phyloP scores from a whole-genome alignment of 2,797 vertebrate genomes.

The Parambassis ranga region DNA sequence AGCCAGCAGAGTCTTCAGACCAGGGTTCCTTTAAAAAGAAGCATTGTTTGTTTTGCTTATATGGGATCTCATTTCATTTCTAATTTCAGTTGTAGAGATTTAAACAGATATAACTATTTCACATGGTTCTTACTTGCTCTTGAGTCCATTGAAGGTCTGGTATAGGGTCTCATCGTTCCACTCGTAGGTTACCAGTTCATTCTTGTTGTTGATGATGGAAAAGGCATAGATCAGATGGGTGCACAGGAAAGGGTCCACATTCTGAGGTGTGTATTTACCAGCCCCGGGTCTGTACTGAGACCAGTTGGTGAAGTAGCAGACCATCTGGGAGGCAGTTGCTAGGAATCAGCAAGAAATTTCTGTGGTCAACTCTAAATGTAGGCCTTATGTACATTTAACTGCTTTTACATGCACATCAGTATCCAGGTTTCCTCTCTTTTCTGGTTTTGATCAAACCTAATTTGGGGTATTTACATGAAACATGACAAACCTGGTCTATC shows the following conservation, averaged over 20 bases:
- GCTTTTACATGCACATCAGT: too few relatives aligned
- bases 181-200: constrained; percentile 74
- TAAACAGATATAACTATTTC: too few relatives aligned
- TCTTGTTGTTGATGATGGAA: constrained; percentile 74
- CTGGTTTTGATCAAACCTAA: too few relatives aligned
- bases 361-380: too few relatives aligned
- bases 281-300: constrained; percentile 76
- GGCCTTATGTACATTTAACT: too few relatives aligned
- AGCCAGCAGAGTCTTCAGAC: constrained; percentile 82
- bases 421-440: too few relatives aligned
- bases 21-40: constrained; percentile 72
- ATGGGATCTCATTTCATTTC: too few relatives aligned
- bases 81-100: too few relatives aligned
- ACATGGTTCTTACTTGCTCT: constrained; percentile 76
- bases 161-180: constrained; percentile 78
- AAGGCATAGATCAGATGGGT: constrained; percentile 86
- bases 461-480: too few relatives aligned
- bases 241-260: constrained; percentile 83
- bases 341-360: not conserved
- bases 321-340: constrained; percentile 77
- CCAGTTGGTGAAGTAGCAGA: constrained; percentile 87
- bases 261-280: constrained; percentile 69
- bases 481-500: too few relatives aligned
- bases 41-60: too few relatives aligned
- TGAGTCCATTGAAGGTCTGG: constrained; percentile 78